Conservation (phyloP, 2,113 vertebrate genomes). For the Xenopus tropicalis region UCB_Xtro_10.0 CM004445.2:147155001-147155500, state of each 20-base stretch:
- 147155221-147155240: not conserved
- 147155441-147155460: no score
- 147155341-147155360: no score
- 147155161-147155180: conserved; percentile 69
- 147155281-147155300: not conserved
- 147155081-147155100: conserved; percentile 70
- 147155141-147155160: conserved; percentile 65
- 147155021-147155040: conserved; percentile 58
- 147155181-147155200: conserved; percentile 71
- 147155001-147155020: conserved; percentile 65
- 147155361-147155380: no score
- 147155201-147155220: not conserved
- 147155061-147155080: conserved; percentile 75
- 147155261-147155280: not conserved
- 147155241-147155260: not conserved
- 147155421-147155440: no score
- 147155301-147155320: no score
- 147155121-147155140: conserved; percentile 71
- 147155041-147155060: conserved; percentile 58
- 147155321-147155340: no score
- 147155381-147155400: no score
- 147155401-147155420: no score
- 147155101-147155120: conserved; percentile 70
- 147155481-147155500: no score
- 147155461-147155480: no score